These are phyloP conservation scores for Nomada ruficornis DNA, from an alignment of 2,888 invertebrate genomes.

Conservation along the genomic window DNA sequence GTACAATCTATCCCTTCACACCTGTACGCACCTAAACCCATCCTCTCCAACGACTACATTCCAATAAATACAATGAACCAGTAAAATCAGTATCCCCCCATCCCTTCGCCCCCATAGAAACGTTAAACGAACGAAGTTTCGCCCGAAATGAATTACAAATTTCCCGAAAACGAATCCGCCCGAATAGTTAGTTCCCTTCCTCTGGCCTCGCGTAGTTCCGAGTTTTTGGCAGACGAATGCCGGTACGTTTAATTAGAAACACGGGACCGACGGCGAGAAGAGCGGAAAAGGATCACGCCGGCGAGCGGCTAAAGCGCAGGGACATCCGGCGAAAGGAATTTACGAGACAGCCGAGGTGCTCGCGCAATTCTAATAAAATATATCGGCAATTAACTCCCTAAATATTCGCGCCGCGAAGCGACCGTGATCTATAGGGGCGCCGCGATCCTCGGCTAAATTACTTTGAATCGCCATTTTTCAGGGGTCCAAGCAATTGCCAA, in stretches of 20 bases:
- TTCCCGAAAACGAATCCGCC: conserved; percentile 44
- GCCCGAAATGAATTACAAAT: conserved; percentile 42
- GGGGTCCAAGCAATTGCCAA: conserved; percentile 66
- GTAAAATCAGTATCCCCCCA: neutral
- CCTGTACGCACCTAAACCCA: no score
- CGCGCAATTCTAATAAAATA: conserved; percentile 82
- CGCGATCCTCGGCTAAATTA: conserved; percentile 78
- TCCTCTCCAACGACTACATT: no score
- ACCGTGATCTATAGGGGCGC: conserved; percentile 80
- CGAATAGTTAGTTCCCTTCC: conserved; percentile 22
- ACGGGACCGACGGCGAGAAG: conserved; percentile 51
- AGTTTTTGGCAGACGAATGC: conserved; percentile 65
- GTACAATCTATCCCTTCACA: no score
- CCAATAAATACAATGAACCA: neutral
- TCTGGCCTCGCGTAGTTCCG: conserved; percentile 22
- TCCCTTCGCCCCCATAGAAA: neutral
- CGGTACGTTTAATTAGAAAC: conserved; percentile 78
- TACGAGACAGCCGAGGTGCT: conserved; percentile 77
- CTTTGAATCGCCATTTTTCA: conserved; percentile 83
- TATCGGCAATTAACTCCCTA: conserved; percentile 83
- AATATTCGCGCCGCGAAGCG: conserved; percentile 82
- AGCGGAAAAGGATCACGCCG: conserved; percentile 47
- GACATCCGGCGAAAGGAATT: conserved; percentile 82
- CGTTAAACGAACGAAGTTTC: conserved; percentile 8
- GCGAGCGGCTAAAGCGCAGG: conserved; percentile 78